Evolutionary conservation across 2,888 invertebrate genomes (phyloP), one percentile per base, ranked within the genome.

Genomic region (Cephus runcator): DNA sequence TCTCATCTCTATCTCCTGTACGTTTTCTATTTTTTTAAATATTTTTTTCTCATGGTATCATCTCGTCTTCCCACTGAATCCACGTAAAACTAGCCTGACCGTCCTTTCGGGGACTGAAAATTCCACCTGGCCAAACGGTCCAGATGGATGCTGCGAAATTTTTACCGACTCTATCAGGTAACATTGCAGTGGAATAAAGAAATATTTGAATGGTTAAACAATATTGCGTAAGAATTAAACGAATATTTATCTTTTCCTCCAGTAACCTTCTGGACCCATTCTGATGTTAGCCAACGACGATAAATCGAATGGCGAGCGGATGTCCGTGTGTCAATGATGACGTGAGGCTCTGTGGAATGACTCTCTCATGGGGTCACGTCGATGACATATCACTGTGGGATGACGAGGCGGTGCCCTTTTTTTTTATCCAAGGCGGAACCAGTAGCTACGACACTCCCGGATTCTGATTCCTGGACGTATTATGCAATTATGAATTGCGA

Each of bases 361-460:
- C 73, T 71, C 71, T 34, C 71, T 75, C 69, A 77, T 75, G 75
- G 75, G 76, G 69, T 78, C 74, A 75, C 77, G 68, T 71, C 75
- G 75, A 79, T 82, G 81, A 84, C 82, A 79, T 80, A 84, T 84
- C 77, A 79, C 80, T 76, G 79, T 69, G 79, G 80, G 81, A 83
- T 79, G 82, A 82, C 77, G 76, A 75, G 77, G 80, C 79, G 79
- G 77, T 75, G 79, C 56, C 81, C 77, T 69, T 82, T 83, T 82
- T 83, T 56, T 76, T 69, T 71, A 71, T 4, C 23, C 40, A 71
- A 31, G 33, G 71, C 71, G 71, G 71, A 34, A 73, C 75, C 75
- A 15, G 69, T 56, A 69, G 69, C 68, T 75, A 31, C 71, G n/a
- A 40, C 68, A 23, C 36, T 23, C n/a, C 75, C 31, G 71, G 68